phyloP scores from a whole-genome alignment of 92 coral and sea anemone species.

The Desmophyllum pertusum region DNA sequence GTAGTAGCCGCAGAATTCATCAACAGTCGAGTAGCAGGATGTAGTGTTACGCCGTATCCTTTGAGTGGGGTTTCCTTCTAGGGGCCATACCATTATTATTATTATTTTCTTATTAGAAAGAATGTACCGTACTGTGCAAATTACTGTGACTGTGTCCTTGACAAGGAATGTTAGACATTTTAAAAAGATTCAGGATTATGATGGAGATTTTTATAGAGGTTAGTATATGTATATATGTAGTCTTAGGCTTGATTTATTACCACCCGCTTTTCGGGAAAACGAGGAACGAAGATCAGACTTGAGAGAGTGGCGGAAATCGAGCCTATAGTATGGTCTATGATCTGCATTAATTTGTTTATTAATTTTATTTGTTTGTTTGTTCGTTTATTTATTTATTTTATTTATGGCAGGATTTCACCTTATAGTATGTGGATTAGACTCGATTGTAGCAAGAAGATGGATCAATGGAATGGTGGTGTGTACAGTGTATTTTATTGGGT shows the following conservation, averaged over 20 bases:
- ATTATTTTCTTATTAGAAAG: too few species aligned
- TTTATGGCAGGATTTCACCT: slow-evolving; percentile 81
- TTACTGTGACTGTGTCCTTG: not conserved
- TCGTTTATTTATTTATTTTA: not conserved
- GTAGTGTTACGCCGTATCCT: slow-evolving; percentile 96
- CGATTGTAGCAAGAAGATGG: slow-evolving; percentile 97
- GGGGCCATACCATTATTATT: too few species aligned
- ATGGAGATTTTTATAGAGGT: slow-evolving; percentile 93
- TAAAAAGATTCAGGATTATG: slow-evolving; percentile 92
- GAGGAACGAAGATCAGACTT: too few species aligned
- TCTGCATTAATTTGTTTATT: not conserved
- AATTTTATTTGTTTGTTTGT: not conserved
- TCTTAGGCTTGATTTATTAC: too few species aligned
- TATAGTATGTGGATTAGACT: slow-evolving; percentile 96
- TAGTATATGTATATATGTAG: too few species aligned
- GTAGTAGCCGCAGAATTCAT: slow-evolving; percentile 92
- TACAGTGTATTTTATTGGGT: not conserved
- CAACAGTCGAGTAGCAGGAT: slow-evolving; percentile 86
- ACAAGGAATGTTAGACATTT: slow-evolving; percentile 70
- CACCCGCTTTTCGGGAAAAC: too few species aligned
- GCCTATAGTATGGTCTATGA: not conserved
- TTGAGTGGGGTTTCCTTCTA: not conserved
- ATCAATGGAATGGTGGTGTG: slow-evolving; percentile 98
- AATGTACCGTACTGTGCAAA: too few species aligned
- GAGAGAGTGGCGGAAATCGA: too few species aligned